Conservation (phyloP, 2,888 invertebrate species). For the Lamproptera curius region DNA sequence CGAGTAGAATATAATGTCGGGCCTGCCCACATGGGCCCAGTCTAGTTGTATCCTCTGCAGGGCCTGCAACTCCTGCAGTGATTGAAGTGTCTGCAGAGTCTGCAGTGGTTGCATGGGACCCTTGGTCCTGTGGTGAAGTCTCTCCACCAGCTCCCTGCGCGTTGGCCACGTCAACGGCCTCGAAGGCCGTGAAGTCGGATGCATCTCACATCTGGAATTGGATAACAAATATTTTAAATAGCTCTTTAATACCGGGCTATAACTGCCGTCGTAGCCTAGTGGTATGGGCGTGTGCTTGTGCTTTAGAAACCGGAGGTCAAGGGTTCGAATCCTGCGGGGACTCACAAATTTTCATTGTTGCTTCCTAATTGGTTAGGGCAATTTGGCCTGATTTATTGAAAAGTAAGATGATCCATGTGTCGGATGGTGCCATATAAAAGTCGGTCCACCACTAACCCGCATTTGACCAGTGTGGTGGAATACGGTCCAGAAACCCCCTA, state of each 20-base stretch:
- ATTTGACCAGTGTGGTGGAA: too few relatives aligned
- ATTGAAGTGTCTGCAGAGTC: slow-evolving; percentile 13
- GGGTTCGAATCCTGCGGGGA: too few relatives aligned
- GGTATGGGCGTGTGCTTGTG: too few relatives aligned
- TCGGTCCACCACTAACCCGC: too few relatives aligned
- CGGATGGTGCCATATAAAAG: not conserved
- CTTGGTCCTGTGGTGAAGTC: slow-evolving; percentile 7
- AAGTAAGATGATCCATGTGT: not conserved
- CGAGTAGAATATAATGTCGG: slow-evolving; percentile 30
- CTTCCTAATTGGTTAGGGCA: too few relatives aligned
- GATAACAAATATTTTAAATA: not conserved
- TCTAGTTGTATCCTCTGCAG: slow-evolving; percentile 24
- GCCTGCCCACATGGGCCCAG: slow-evolving; percentile 29
- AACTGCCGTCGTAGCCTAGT: too few relatives aligned
- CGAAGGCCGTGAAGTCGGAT: slow-evolving; percentile 22
- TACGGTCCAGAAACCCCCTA: too few relatives aligned
- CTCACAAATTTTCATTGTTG: too few relatives aligned
- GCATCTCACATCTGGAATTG: slow-evolving; percentile 14
- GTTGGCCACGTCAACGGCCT: slow-evolving; percentile 28
- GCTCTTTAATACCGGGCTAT: too few relatives aligned
- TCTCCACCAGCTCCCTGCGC: slow-evolving; percentile 28
- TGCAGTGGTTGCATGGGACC: slow-evolving; percentile 19
- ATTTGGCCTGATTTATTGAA: not conserved
- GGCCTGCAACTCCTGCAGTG: slow-evolving; percentile 26
- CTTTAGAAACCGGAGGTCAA: not conserved